Evolutionary conservation across 2,797 vertebrate genomes (phyloP), one percentile per base, ranked within the genome.

Genomic region (Sarcophilus harrisii): DNA sequence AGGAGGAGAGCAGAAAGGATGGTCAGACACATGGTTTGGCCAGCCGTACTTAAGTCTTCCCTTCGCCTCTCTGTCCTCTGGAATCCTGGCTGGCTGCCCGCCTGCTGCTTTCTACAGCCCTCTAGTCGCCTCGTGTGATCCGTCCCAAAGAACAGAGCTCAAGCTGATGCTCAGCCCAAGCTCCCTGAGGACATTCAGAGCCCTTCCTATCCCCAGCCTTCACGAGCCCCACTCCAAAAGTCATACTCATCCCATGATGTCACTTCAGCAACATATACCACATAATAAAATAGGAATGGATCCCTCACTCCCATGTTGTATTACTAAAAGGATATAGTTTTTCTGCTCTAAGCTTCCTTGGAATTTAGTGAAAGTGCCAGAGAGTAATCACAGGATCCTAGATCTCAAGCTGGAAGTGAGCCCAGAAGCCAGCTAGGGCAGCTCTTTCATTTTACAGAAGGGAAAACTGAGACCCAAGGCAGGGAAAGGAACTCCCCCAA

Each of bases 321-420:
- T 92, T 96, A 94, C 96, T 55, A 95, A 57, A 96, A 57, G 90
- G 28, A 89, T 92, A 91, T 32, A 49, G 13, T 92, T 93, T 94
- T 66, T 81, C 55, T 93, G 95, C 62, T 32, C 14, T 55, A 21
- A 60, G 10, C 81, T 92, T 91, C 49, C 49, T 52, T 93, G 27
- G 94, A 5, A 93, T 96, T 91, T 59, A 38, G 1, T 89, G 90
- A 90, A 58, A 89, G 89, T 89, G 94, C 93, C 30, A 92, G 38
- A 92, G 62, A 66, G 11, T n/a, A n/a, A 66, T 66, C 62, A 66
- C 32, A 66, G 62, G 32, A 66, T 16, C 62, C 62, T 32, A 66
- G 32, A n/a, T 66, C 62, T 66, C 14, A n/a, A 66, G 62, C 13
- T n/a, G 5, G 5, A 66, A 66, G 62, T 32, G 32, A 16, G 13